These are phyloP conservation scores for Cyrtorhinus lividipennis DNA, from an alignment of 1,140 invertebrate species.

Conservation along the genomic window DNA sequence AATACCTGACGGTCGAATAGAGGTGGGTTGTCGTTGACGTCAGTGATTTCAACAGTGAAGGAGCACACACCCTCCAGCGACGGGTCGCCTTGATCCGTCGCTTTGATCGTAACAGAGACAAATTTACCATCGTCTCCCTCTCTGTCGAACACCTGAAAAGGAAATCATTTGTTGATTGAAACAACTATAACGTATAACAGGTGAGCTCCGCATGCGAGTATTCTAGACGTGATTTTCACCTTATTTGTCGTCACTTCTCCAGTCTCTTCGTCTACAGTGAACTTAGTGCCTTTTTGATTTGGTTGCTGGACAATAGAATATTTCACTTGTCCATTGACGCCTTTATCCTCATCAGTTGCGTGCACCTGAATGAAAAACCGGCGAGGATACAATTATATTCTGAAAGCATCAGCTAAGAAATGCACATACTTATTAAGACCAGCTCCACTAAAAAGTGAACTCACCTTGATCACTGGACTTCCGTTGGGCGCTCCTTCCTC, in stretches of 20 bases:
- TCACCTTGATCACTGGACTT: conserved; percentile 74
- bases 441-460: too few species aligned
- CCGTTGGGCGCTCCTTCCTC: conserved; percentile 84
- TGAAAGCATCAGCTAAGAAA: too few species aligned
- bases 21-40: conserved; percentile 87
- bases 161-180: conserved; percentile 14
- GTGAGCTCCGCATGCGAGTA: too few species aligned
- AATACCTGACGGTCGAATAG: conserved; percentile 88
- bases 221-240: conserved; percentile 34
- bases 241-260: conserved; percentile 89
- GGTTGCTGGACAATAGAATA: conserved; percentile 93
- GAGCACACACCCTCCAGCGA: conserved; percentile 88
- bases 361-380: conserved; percentile 64
- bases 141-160: conserved; percentile 66
- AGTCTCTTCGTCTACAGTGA: conserved; percentile 86
- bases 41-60: conserved; percentile 90
- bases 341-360: conserved; percentile 87
- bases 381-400: too few species aligned
- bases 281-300: conserved; percentile 90
- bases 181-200: conserved; percentile 4
- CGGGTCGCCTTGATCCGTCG: conserved; percentile 90
- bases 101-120: conserved; percentile 88
- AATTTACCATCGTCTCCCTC: conserved; percentile 93
- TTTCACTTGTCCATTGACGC: conserved; percentile 81
- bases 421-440: background rate